Evolutionary conservation across 2,113 vertebrate species (phyloP), one percentile per base, ranked within the genome.

Genomic region (Eolophus roseicapilla): DNA sequence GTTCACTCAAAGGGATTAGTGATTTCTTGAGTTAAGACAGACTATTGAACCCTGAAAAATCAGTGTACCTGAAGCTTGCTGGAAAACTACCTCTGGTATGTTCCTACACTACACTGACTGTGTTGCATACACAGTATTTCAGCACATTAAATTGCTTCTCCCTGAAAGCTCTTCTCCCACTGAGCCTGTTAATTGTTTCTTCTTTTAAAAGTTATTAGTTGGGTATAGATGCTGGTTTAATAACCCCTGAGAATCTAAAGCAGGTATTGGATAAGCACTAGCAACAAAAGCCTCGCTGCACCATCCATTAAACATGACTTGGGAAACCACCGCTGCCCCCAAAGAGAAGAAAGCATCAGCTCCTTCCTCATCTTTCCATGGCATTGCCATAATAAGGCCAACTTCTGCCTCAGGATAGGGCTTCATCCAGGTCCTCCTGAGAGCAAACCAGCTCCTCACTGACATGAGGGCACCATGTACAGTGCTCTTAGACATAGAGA

Each of bases 131-230:
- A 6, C 75, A 9, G 62, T 27, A 82, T 90, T 79, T 63, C 76
- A 90, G 87, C 68, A 91, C 70, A 53, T 80, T 64, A 80, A 91
- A 95, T 53, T 85, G 77, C 80, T 91, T 87, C 77, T 62, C 74
- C 60, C 28, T 74, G 57, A 93, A 95, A 94, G 74, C 77, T 71
- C 65, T 93, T 88, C 89, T 91, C 93, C 94, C 85, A 93, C 92
- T 57, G 93, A 93, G 90, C 41, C 88, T 92, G 69, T 33, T 95
- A 92, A 97, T 81, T 93, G 92, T 82, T 85, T 91, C 53, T 87
- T 73, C 92, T 94, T 95, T 93, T 88, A 76, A 28, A 95, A 96
- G 90, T 89, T 90, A 76, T 60, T 75, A 90, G 82, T 43, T 63
- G 47, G 62, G 57, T 59, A 75, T 10, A 88, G 80, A 76, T 69